phyloP scores from a whole-genome alignment of 1,140 invertebrate species.

The Venustaconcha ellipsiformis region DNA sequence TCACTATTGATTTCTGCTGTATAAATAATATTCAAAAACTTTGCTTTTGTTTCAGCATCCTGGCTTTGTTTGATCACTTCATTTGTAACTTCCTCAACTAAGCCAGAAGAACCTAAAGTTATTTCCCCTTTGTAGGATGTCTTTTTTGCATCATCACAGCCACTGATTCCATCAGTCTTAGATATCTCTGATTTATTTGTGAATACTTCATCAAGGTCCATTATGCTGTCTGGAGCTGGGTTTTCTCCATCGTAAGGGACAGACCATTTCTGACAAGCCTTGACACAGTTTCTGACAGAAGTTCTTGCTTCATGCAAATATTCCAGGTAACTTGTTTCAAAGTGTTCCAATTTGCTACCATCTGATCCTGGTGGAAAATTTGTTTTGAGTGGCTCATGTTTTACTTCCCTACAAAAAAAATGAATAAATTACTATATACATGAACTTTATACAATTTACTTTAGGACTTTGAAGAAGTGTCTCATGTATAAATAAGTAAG shows the following conservation, averaged over 20 bases:
- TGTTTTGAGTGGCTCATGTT: conserved; percentile 23
- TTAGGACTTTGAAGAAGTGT: too few species aligned
- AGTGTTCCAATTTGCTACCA: conserved; percentile 43
- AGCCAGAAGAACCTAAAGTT: neutral
- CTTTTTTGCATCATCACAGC: neutral
- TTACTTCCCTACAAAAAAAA: conserved; percentile 30
- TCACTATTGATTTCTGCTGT: too few species aligned
- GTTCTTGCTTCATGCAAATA: conserved; percentile 83
- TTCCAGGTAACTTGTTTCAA: conserved; percentile 66
- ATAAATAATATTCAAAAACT: too few species aligned
- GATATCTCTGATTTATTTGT: neutral
- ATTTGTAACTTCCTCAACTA: neutral
- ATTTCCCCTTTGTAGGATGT: neutral
- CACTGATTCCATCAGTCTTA: neutral
- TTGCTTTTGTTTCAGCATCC: too few species aligned
- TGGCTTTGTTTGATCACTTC: neutral
- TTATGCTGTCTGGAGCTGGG: conserved; percentile 58
- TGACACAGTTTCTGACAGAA: conserved; percentile 79
- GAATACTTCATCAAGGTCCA: neutral
- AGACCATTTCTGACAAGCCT: conserved; percentile 83
- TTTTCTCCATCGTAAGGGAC: conserved; percentile 79
- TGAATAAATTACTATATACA: neutral
- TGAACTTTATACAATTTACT: too few species aligned
- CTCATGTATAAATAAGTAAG: too few species aligned
- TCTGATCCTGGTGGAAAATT: conserved; percentile 34